A percentile compares a stretch with the other conserved stretches of the same genome.
Conservation (phyloP, 2,797 vertebrate species). For the Phylloscopus collybita region DNA sequence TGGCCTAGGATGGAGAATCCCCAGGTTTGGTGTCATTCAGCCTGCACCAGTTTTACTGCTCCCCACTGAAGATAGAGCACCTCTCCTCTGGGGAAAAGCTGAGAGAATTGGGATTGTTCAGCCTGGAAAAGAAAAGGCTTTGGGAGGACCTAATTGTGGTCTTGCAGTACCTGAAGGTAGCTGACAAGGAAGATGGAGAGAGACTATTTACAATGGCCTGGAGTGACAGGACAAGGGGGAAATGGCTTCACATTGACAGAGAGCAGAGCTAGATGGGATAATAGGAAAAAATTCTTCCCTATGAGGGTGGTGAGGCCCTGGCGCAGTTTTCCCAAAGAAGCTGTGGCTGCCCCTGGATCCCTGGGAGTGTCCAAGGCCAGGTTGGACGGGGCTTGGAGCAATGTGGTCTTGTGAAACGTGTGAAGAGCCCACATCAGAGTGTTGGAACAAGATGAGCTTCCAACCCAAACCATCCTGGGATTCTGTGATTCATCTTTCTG, state of each 20-base stretch:
- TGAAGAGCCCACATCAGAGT: not conserved
- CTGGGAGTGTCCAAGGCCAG: not conserved
- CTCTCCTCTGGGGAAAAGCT: not conserved
- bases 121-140: not conserved
- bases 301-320: not conserved
- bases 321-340: not conserved
- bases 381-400: accelerated
- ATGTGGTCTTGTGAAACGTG: accelerated
- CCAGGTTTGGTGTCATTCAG: not conserved
- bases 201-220: not conserved
- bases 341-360: not conserved
- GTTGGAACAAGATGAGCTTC: not conserved
- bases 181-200: not conserved
- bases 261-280: not conserved
- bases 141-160: not conserved
- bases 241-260: not conserved
- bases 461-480: not conserved
- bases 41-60: not conserved
- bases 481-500: not conserved
- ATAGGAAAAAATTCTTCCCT: not conserved
- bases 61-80: not conserved
- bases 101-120: not conserved
- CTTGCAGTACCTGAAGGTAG: not conserved
- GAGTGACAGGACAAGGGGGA: not conserved
- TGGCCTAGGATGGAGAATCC: not conserved